Evolutionary conservation across 2,113 vertebrate species (phyloP).

Genomic region (Cyrtonyx montezumae): DNA sequence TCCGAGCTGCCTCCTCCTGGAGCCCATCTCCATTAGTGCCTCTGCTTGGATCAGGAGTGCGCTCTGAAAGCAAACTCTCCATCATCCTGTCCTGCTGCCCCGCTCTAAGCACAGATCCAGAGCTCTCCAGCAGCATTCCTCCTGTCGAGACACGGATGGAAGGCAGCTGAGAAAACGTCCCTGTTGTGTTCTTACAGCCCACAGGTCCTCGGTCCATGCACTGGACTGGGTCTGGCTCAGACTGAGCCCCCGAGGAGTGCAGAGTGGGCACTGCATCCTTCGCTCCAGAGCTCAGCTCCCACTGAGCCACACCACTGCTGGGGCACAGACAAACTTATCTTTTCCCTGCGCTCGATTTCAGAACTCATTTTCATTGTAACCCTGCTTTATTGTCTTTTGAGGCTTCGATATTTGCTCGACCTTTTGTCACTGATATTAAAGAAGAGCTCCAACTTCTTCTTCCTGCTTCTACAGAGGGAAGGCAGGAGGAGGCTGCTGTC

Average conservation of each 20-base stretch:
- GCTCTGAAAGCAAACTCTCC: not conserved
- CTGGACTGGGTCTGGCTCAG: not conserved
- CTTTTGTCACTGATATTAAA: not conserved
- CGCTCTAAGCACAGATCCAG: not conserved
- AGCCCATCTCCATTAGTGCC: not conserved
- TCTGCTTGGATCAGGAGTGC: not conserved
- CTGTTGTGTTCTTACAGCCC: rapidly evolving
- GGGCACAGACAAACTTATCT: rapidly evolving
- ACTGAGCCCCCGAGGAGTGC: rapidly evolving
- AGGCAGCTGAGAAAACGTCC: not conserved
- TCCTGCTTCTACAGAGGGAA: not conserved
- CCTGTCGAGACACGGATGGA: rapidly evolving
- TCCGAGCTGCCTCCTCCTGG: not conserved
- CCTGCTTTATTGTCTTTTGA: not conserved
- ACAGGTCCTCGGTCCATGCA: rapidly evolving
- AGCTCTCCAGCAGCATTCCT: rapidly evolving
- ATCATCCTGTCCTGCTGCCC: not conserved
- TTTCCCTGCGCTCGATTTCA: not conserved
- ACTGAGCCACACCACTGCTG: not conserved
- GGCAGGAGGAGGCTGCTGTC: not conserved
- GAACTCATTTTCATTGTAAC: not conserved
- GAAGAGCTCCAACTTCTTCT: not conserved
- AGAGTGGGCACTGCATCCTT: not conserved
- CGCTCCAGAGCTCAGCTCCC: not conserved
- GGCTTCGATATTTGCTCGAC: not conserved